These are phyloP conservation scores for Ictidomys tridecemlineatus DNA, from an alignment of 2,113 vertebrate species.

Conservation along the genomic window DNA sequence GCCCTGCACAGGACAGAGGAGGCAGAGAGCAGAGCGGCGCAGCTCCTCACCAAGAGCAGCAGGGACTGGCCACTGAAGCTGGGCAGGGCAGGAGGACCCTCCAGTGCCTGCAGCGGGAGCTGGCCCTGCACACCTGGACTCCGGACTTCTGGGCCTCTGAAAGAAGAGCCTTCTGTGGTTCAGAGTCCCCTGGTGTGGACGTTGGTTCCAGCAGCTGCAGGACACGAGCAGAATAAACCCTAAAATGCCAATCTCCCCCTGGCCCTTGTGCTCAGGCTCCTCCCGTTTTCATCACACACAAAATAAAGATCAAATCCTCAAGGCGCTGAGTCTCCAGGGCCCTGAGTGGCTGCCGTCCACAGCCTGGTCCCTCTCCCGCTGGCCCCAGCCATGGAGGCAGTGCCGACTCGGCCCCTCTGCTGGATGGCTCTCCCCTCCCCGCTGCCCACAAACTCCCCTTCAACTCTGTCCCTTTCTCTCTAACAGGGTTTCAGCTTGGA, in stretches of 20 bases:
- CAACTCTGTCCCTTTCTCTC: neutral
- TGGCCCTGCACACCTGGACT: neutral
- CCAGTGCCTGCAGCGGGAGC: neutral
- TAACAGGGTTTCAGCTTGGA: no score
- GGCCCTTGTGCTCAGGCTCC: neutral
- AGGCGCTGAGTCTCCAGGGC: neutral
- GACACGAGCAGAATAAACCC: neutral
- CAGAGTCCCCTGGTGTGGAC: accelerated
- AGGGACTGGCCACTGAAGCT: no score
- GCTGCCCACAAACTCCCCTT: no score
- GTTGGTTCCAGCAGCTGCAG: no score
- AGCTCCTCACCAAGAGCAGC: no score
- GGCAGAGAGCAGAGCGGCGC: neutral
- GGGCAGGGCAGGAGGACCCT: no score
- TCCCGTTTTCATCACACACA: neutral
- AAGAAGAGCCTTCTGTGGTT: accelerated
- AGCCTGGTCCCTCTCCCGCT: no score
- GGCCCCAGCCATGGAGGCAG: neutral
- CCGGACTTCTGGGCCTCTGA: neutral
- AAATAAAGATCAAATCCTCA: neutral
- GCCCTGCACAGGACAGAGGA: accelerated
- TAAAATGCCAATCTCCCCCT: slow-evolving; percentile 50
- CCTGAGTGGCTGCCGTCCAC: accelerated
- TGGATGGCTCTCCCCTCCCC: accelerated
- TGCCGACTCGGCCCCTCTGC: neutral